Evolutionary conservation across 2,797 vertebrate species (phyloP), one percentile per base, ranked within the genome.

Genomic region (Pristis pectinata): DNA sequence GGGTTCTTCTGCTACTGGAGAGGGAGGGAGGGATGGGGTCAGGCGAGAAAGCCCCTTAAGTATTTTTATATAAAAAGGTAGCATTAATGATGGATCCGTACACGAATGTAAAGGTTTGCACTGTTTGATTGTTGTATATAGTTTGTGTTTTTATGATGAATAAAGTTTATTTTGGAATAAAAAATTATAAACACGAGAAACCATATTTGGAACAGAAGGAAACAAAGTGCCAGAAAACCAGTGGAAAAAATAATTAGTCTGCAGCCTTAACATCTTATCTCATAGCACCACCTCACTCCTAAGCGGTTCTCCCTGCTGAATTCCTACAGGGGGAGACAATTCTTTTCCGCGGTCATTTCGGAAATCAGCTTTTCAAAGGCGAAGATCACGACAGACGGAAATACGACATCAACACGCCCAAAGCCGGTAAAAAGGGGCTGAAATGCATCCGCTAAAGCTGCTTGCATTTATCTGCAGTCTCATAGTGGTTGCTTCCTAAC

Each of bases 371-470:
- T 44, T 67, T 10, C 37, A 61, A 59, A 93, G 27, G 92, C 67
- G 37, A 74, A 93, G 92, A 56, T 94, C 44, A 95, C 96, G 96
- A 96, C 95, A 96, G 96, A 97, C 96, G 95, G 96, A 96, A 96
- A 96, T 94, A 94, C 92, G 67, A 94, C 92, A 94, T 96, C 96
- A 97, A 96, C 97, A 96, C 97, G 97, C 97, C 97, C 97, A 94
- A 53, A 94, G 70, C 92, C 92, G 87, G 87, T 91, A 67, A 91
- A 85, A 15, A 76, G 64, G 70, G 72, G 92, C 44, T 94, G 92
- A 94, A 56, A 94, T 74, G 92, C 92, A 94, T 94, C 72, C 41
- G 92, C 49, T 53, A n/a, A 76, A 53, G 92, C 67, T 10, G 41
- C 64, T 74, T 17, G 70, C 92, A 76, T 94, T 74, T 91, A 91